Base-by-base conservation (phyloP, 2,888 invertebrate genomes). In the Drosophila phalerata region DNA sequence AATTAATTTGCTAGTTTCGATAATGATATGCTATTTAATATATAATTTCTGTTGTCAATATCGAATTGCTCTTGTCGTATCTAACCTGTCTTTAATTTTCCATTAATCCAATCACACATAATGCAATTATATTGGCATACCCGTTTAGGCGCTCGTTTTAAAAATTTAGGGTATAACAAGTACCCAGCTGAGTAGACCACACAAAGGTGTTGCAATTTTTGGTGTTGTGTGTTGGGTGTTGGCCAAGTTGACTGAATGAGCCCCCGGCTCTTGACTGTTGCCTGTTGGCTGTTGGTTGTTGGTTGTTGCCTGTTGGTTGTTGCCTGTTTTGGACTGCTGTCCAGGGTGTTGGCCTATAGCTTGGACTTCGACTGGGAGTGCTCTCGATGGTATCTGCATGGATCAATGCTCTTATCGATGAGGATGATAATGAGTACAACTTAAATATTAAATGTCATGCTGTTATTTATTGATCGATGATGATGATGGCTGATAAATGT, bases 341-440 rank as follows among this genome's bases (percentile, higher is more conserved):
- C 8, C 51, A 32, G 53, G 32, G 28, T 17, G 63, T 63, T 58
- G 73, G 69, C 53, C 34, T 17, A 13, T n/a, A 34, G 28, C 30
- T 60, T 43, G 22, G 43, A 22, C 43, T 17, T 15, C 4, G 37
- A 13, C 42, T 53, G 17, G 30, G 30, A 13, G 11, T 10, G 28
- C 28, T 28, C 8, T 15, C 4, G 5, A 32, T 17, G 48, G 22
- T 43, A 15, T 28, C 25, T n/a, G 32, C 48, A 30, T 49, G 57
- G 70, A 75, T 75, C 70, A 60, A 70, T 66, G 71, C 65, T 72
- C 68, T 64, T 64, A 72, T 65, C 72, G 75, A 75, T 55, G 72
- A 37, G 19, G 22, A 56, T 51, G 55, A 32, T 45, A 56, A 60
- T 58, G n/a, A n/a, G n/a, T n/a, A n/a, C n/a, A n/a, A n/a, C n/a